phyloP scores from a whole-genome alignment of 2,888 invertebrate species.

The Epirrhoe tristata region DNA sequence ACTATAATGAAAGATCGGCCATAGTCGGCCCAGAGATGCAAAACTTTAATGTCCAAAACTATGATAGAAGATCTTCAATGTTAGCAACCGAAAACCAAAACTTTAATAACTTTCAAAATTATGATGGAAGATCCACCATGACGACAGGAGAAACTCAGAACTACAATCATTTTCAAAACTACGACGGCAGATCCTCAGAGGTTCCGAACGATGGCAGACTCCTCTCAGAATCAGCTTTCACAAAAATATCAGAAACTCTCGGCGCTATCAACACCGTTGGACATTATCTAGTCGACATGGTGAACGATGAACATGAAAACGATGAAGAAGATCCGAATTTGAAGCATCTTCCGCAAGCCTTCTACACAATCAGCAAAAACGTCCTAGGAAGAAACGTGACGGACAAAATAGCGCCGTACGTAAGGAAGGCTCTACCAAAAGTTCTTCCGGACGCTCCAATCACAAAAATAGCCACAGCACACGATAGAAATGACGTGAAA shows the following conservation, averaged over 20 bases:
- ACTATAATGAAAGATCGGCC: constrained; percentile 29
- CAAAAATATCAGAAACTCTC: constrained; percentile 87
- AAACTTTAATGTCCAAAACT: constrained; percentile 54
- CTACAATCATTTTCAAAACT: constrained; percentile 30
- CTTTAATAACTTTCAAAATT: constrained; percentile 30
- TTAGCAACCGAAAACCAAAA: constrained; percentile 18
- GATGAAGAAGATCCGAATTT: constrained; percentile 74
- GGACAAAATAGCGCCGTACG: constrained; percentile 92
- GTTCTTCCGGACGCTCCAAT: constrained; percentile 77
- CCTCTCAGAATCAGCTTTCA: constrained; percentile 86
- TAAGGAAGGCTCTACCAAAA: constrained; percentile 74
- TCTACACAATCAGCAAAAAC: constrained; percentile 92
- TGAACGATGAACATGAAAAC: constrained; percentile 75
- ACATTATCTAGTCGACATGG: constrained; percentile 93
- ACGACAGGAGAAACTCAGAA: constrained; percentile 21
- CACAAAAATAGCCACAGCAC: constrained; percentile 74
- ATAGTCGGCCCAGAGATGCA: constrained; percentile 36
- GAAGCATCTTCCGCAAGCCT: constrained; percentile 87
- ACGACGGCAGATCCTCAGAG: constrained; percentile 38
- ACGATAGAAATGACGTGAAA: constrained; percentile 84
- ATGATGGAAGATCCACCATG: constrained; percentile 45
- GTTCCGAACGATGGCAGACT: constrained; percentile 78
- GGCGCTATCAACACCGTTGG: constrained; percentile 95
- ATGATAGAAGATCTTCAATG: constrained; percentile 58
- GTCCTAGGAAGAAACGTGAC: constrained; percentile 91